Conservation (phyloP, 2,888 invertebrate species). For the Dioctria linearis region DNA sequence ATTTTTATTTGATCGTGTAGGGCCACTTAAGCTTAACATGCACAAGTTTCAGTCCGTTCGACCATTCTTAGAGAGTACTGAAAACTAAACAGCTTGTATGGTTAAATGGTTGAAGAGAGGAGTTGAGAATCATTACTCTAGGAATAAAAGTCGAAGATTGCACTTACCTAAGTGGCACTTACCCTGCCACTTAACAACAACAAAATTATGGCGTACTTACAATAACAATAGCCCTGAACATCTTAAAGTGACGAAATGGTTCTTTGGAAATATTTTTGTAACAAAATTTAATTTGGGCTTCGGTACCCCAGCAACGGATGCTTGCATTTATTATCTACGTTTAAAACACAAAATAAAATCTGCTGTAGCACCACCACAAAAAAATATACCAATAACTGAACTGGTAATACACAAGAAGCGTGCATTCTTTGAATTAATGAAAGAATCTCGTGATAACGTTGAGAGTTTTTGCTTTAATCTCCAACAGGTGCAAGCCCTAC, state of each 20-base stretch:
- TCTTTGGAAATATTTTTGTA: conserved; percentile 8
- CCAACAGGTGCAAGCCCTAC: conserved; percentile 50
- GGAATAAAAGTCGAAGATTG: background rate
- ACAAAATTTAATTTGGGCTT: conserved; percentile 9
- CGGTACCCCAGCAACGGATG: background rate
- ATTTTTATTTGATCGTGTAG: no score
- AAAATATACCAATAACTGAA: conserved; percentile 48
- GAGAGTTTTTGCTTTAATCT: conserved; percentile 52
- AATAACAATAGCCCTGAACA: conserved; percentile 6
- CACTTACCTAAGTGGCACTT: background rate
- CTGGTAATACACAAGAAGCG: conserved; percentile 49
- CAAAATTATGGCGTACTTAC: conserved; percentile 1
- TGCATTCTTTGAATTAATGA: conserved; percentile 48
- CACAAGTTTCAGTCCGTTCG: no score
- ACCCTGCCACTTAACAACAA: background rate
- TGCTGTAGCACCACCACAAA: conserved; percentile 38
- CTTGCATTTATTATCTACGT: background rate
- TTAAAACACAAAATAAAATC: conserved; percentile 35
- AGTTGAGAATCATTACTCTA: background rate
- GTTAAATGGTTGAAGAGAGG: no score
- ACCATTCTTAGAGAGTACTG: no score
- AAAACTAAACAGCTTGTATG: no score
- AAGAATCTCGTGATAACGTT: conserved; percentile 46
- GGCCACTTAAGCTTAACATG: no score
- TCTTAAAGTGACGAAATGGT: background rate